phyloP scores from a whole-genome alignment of 2,888 invertebrate species.

The Eurytoma adleriae region DNA sequence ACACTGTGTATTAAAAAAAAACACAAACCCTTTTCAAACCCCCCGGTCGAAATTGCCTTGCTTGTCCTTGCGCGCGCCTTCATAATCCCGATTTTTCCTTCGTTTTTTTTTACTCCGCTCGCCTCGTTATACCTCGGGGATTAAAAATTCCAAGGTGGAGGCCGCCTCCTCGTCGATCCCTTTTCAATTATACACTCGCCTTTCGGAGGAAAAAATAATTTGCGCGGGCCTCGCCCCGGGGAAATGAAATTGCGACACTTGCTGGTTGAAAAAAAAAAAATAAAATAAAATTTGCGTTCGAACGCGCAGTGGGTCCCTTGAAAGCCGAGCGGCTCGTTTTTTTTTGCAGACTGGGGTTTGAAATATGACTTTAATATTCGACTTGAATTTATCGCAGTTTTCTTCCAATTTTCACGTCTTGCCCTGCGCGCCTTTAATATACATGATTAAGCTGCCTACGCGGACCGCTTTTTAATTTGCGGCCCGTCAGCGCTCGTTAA shows the following conservation, averaged over 20 bases:
- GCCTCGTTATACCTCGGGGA: background rate
- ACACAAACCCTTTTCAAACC: too few relatives aligned
- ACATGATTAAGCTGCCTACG: background rate
- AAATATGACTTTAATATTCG: constrained; percentile 16
- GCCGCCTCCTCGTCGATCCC: too few relatives aligned
- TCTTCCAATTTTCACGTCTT: background rate
- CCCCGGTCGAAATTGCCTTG: too few relatives aligned
- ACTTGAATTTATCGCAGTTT: constrained; percentile 10
- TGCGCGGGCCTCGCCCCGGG: too few relatives aligned
- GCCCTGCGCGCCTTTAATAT: constrained; percentile 1
- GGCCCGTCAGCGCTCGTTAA: too few relatives aligned
- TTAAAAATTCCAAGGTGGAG: too few relatives aligned
- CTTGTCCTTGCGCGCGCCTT: background rate
- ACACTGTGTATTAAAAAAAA: too few relatives aligned
- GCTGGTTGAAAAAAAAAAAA: too few relatives aligned
- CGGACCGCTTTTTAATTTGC: background rate
- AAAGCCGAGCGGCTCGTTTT: background rate
- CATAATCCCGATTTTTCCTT: background rate
- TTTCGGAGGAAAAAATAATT: too few relatives aligned
- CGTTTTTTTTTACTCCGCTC: background rate
- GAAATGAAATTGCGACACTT: too few relatives aligned
- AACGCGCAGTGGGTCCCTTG: background rate
- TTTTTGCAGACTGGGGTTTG: background rate
- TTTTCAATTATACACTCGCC: too few relatives aligned
- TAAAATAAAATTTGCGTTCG: too few relatives aligned